A percentile compares a stretch with the other conserved stretches of the same genome.
These are phyloP conservation scores for Etheostoma cragini DNA, from an alignment of 2,113 vertebrate species.

Conservation along the genomic window DNA sequence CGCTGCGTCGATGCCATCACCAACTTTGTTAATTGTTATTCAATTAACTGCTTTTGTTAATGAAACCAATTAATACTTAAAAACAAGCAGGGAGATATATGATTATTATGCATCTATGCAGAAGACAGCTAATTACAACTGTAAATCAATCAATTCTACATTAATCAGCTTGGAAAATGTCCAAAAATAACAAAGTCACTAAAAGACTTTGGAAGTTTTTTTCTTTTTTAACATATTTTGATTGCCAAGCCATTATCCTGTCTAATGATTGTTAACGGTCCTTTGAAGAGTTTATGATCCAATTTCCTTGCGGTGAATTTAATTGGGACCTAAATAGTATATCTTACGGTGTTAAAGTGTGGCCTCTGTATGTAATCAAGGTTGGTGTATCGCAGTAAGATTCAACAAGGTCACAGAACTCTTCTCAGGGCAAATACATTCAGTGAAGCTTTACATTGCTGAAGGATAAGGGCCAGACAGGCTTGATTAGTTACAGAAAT, in stretches of 20 bases:
- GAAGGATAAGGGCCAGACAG: slow-evolving; percentile 34
- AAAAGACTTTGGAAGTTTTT: slow-evolving; percentile 80
- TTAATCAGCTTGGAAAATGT: slow-evolving; percentile 81
- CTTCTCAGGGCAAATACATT: slow-evolving; percentile 59
- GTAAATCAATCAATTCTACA: slow-evolving; percentile 82
- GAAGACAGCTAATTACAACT: slow-evolving; percentile 82
- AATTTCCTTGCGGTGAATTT: slow-evolving; percentile 78
- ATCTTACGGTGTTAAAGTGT: slow-evolving; percentile 72
- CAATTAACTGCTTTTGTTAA: slow-evolving; percentile 85
- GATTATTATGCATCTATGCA: slow-evolving; percentile 84
- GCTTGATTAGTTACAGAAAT: slow-evolving; percentile 44
- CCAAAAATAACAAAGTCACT: slow-evolving; percentile 84
- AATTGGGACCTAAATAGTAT: slow-evolving; percentile 77
- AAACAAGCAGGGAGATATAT: slow-evolving; percentile 80
- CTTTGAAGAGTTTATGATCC: slow-evolving; percentile 80
- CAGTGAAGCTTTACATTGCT: slow-evolving; percentile 40
- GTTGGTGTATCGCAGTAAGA: slow-evolving; percentile 52
- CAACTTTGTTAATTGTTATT: slow-evolving; percentile 85
- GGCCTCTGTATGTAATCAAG: slow-evolving; percentile 74
- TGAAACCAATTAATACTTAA: slow-evolving; percentile 85
- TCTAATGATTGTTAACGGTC: slow-evolving; percentile 81
- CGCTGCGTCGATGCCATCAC: slow-evolving; percentile 71
- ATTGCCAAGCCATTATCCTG: slow-evolving; percentile 78
- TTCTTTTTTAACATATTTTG: slow-evolving; percentile 70
- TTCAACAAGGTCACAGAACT: slow-evolving; percentile 77